A percentile compares a stretch with the other conserved stretches of the same genome.
Evolutionary conservation across 2,888 invertebrate genomes (phyloP).

Genomic region (Limnephilus auricula): DNA sequence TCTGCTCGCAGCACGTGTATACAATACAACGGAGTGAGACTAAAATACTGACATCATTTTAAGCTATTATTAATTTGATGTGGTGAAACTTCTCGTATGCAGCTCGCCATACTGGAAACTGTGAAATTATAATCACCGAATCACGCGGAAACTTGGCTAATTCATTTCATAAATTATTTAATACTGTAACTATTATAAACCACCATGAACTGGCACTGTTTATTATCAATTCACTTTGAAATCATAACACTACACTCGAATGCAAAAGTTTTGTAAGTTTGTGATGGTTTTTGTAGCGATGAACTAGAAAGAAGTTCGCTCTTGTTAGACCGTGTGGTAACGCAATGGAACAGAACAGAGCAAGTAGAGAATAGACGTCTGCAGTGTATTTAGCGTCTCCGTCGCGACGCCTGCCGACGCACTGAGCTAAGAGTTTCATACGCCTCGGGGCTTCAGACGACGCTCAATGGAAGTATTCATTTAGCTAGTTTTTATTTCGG

Average conservation of each 20-base stretch:
- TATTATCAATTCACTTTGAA: not conserved
- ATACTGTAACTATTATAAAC: not conserved
- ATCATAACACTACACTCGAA: not conserved
- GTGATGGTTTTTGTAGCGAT: not conserved
- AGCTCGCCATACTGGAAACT: constrained; percentile 8
- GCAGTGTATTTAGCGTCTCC: constrained; percentile 40
- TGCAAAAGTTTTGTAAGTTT: not conserved
- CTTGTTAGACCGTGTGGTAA: not conserved
- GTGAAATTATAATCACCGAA: not conserved
- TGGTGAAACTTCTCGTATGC: constrained; percentile 25
- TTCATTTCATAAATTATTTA: not conserved
- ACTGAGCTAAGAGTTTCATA: constrained; percentile 43
- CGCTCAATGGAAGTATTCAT: constrained; percentile 51
- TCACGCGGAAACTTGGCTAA: not conserved
- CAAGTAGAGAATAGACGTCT: not conserved
- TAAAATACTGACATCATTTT: constrained; percentile 27
- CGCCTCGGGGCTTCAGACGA: not conserved
- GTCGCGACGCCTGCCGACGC: constrained; percentile 54
- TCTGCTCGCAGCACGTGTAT: constrained; percentile 20
- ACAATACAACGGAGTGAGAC: not conserved
- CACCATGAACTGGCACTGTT: not conserved
- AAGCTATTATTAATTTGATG: constrained; percentile 34
- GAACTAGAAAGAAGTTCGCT: not conserved
- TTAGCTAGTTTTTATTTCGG: constrained; percentile 54
- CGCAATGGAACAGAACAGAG: not conserved